These are phyloP conservation scores for Alligator mississippiensis DNA, from an alignment of 2,113 vertebrate genomes.

Conservation along the genomic window DNA sequence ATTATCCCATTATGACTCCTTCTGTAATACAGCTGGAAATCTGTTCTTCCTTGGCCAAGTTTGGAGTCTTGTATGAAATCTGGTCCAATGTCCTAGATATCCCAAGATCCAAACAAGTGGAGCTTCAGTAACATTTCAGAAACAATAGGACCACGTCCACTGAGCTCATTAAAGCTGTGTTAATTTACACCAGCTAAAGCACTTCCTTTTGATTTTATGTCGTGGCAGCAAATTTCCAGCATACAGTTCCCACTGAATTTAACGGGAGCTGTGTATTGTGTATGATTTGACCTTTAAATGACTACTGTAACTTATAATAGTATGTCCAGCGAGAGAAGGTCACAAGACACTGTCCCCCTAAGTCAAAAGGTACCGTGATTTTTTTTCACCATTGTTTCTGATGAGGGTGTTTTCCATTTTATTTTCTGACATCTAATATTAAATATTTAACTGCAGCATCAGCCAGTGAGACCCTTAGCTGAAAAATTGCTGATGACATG, in stretches of 20 bases:
- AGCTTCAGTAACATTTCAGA: rapidly evolving
- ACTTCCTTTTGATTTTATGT: background rate
- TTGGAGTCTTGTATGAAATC: background rate
- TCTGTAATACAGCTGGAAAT: background rate
- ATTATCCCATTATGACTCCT: background rate
- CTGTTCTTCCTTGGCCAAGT: background rate
- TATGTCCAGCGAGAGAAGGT: background rate
- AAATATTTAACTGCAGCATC: background rate
- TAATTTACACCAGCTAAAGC: background rate
- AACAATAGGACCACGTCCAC: background rate
- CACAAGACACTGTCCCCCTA: background rate
- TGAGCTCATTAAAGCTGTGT: background rate
- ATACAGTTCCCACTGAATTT: background rate
- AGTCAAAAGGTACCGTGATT: background rate
- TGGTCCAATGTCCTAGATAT: background rate
- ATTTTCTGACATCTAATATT: background rate
- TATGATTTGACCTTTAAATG: background rate
- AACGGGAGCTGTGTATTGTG: background rate
- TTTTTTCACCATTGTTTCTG: background rate
- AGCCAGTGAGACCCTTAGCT: background rate
- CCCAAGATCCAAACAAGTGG: background rate
- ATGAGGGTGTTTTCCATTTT: background rate
- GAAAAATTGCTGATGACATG: background rate
- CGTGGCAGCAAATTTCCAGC: background rate
- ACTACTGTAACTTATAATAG: background rate